A percentile compares a stretch with the other conserved stretches of the same genome.
phyloP scores from a whole-genome alignment of 2,797 vertebrate genomes.

The Lagodon rhomboides region DNA sequence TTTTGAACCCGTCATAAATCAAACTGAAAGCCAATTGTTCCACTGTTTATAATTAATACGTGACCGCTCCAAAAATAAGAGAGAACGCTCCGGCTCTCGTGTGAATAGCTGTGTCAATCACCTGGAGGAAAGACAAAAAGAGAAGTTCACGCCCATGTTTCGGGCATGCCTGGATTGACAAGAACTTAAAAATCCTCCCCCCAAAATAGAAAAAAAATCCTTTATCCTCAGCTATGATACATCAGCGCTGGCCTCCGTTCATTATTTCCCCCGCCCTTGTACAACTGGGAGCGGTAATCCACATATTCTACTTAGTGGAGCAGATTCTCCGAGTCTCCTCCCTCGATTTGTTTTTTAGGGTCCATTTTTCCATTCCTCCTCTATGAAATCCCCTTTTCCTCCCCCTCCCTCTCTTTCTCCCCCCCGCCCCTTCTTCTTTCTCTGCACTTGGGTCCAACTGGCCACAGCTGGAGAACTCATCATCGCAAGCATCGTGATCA shows the following conservation, averaged over 20 bases:
- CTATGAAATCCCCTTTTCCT: constrained; percentile 51
- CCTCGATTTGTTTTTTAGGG: constrained; percentile 59
- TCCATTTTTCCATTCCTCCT: constrained; percentile 70
- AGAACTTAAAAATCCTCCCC: constrained; percentile 23
- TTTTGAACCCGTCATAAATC: constrained; percentile 14
- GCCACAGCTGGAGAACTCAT: constrained; percentile 83
- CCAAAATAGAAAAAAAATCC: constrained; percentile 12
- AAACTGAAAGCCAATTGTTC: constrained; percentile 24
- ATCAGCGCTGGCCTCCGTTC: constrained; percentile 51
- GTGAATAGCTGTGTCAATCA: constrained; percentile 40
- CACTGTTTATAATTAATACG: constrained; percentile 15
- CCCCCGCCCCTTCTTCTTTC: constrained; percentile 13
- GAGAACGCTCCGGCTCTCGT: constrained; percentile 13
- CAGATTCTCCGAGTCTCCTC: constrained; percentile 67
- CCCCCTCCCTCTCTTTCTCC: constrained; percentile 25
- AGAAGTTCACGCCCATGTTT: constrained; percentile 52
- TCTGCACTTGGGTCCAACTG: constrained; percentile 56
- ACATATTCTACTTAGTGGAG: constrained; percentile 55
- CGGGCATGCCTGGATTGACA: constrained; percentile 39
- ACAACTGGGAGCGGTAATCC: constrained; percentile 61
- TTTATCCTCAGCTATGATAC: constrained; percentile 36
- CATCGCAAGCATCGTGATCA: constrained; percentile 57
- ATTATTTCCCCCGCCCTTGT: constrained; percentile 37
- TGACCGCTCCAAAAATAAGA: constrained; percentile 15
- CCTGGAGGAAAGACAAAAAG: constrained; percentile 24